These are phyloP conservation scores for Brachyalestes nurse DNA, from an alignment of 2,797 vertebrate species.

Conservation along the genomic window DNA sequence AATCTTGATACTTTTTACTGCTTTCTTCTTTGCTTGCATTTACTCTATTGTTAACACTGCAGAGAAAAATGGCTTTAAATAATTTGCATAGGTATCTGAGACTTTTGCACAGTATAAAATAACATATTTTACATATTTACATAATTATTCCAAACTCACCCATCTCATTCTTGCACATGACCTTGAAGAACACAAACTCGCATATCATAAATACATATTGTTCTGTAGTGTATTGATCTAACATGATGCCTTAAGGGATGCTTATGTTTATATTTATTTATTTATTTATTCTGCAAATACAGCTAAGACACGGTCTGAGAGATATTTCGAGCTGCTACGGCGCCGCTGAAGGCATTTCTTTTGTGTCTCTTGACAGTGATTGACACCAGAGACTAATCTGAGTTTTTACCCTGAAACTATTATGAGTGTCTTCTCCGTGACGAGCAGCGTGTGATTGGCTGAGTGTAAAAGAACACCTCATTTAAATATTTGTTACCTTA, in stretches of 20 bases:
- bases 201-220: slow-evolving; percentile 23
- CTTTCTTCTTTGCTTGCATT: too few relatives aligned
- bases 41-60: too few relatives aligned
- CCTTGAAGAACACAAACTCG: slow-evolving; percentile 9
- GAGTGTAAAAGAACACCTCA: neutral
- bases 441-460: neutral
- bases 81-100: too few relatives aligned
- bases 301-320: slow-evolving; percentile 7
- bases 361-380: slow-evolving; percentile 63
- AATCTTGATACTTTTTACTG: too few relatives aligned
- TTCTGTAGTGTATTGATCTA: neutral
- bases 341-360: slow-evolving; percentile 16
- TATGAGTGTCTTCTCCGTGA: slow-evolving; percentile 48
- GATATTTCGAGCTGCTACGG: slow-evolving; percentile 1
- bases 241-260: slow-evolving; percentile 22
- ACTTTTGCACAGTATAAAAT: neutral
- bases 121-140: neutral
- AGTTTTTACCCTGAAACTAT: slow-evolving; percentile 73
- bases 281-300: slow-evolving; percentile 33
- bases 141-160: neutral
- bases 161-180: neutral
- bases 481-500: too few relatives aligned
- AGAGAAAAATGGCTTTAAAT: too few relatives aligned
- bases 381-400: slow-evolving; percentile 67
- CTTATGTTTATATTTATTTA: neutral